phyloP scores from a whole-genome alignment of 2,797 vertebrate genomes.

The Enteromius unitaeniatus region DNA sequence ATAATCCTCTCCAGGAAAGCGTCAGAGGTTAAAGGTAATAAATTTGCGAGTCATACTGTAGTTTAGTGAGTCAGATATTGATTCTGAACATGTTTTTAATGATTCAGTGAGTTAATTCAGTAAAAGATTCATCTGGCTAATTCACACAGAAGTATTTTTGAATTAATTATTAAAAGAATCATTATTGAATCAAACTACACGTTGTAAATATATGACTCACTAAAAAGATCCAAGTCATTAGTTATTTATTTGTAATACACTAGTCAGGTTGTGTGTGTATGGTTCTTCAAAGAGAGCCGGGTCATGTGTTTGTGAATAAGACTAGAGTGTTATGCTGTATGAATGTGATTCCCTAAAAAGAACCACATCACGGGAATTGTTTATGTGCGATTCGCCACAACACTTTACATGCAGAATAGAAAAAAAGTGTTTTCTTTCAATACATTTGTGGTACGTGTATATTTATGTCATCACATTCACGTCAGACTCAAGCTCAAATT shows the following conservation, averaged over 20 bases:
- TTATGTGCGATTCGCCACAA: not conserved
- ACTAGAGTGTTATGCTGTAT: not conserved
- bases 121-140: not conserved
- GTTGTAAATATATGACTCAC: not conserved
- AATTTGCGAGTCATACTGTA: not conserved
- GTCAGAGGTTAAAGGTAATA: not conserved
- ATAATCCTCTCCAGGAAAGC: not conserved
- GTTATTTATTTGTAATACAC: not conserved
- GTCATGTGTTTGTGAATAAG: not conserved
- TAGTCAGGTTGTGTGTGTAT: not conserved
- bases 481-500: constrained; percentile 14
- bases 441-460: not conserved
- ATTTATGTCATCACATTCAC: not conserved
- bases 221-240: not conserved
- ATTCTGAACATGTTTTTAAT: not conserved
- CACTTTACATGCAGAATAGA: not conserved
- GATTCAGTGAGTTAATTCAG: not conserved
- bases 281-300: not conserved
- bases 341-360: not conserved
- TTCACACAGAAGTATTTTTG: not conserved
- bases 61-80: not conserved
- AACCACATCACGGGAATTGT: not conserved
- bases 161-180: not conserved
- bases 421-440: not conserved
- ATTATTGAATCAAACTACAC: not conserved